Conservation (phyloP, 1,140 invertebrate species). For the Calephelis virginiensis region DNA sequence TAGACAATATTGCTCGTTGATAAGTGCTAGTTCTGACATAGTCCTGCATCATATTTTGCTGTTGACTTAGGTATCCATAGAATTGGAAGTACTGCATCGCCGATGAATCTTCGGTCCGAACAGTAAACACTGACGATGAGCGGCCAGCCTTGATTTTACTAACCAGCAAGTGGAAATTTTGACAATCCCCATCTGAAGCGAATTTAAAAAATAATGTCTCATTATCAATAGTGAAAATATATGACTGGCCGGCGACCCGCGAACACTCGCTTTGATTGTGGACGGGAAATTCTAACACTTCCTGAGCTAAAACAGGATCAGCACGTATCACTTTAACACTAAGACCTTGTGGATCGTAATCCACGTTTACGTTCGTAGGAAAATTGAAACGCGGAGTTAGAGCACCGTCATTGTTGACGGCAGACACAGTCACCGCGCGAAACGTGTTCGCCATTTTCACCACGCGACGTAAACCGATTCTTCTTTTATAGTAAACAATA, state of each 20-base stretch:
- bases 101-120: slow-evolving; percentile 97
- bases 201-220: slow-evolving; percentile 80
- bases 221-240: slow-evolving; percentile 85
- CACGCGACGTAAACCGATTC: slow-evolving; percentile 43
- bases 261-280: slow-evolving; percentile 84
- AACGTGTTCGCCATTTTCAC: slow-evolving; percentile 85
- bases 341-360: slow-evolving; percentile 88
- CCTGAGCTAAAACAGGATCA: slow-evolving; percentile 66
- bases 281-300: slow-evolving; percentile 83
- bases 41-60: slow-evolving; percentile 99
- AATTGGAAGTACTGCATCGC: slow-evolving; percentile 99
- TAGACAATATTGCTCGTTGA: slow-evolving; percentile 96
- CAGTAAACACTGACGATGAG: slow-evolving; percentile 93
- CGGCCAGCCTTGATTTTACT: slow-evolving; percentile 88
- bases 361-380: slow-evolving; percentile 83
- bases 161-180: slow-evolving; percentile 87
- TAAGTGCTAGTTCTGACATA: slow-evolving; percentile 99
- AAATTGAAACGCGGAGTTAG: slow-evolving; percentile 83
- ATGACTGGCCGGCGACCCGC: slow-evolving; percentile 82
- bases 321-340: slow-evolving; percentile 82
- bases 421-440: slow-evolving; percentile 84
- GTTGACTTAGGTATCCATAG: slow-evolving; percentile 98
- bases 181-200: slow-evolving; percentile 81
- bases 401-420: slow-evolving; percentile 83
- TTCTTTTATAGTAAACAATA: slow-evolving; percentile 43